Evolutionary conservation across 1,140 invertebrate species (phyloP).

Genomic region (Drosophila mojavensis): DNA sequence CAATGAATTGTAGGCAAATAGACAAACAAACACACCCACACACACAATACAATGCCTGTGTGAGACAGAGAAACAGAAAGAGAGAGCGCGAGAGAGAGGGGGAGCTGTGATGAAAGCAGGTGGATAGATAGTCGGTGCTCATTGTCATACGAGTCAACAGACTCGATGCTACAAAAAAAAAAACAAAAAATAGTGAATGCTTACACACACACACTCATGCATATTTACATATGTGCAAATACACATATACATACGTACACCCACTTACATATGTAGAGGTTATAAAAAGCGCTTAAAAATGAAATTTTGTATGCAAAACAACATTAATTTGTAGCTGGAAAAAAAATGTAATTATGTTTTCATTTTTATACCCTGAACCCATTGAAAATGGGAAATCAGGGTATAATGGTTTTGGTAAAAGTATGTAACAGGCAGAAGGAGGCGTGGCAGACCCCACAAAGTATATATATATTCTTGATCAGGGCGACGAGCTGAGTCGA

Average conservation of each 20-base stretch:
- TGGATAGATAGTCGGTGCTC: slow-evolving; percentile 11
- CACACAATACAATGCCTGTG: not conserved
- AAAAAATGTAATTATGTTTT: not conserved
- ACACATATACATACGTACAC: slow-evolving; percentile 2
- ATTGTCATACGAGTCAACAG: slow-evolving; percentile 7
- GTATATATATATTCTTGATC: too few relatives aligned
- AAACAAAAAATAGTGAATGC: not conserved
- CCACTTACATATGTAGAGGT: not conserved
- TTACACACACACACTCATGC: not conserved
- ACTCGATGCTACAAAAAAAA: not conserved
- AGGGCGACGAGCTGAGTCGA: too few relatives aligned
- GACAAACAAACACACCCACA: slow-evolving; percentile 3
- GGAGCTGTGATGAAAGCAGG: slow-evolving; percentile 3
- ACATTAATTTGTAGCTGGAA: not conserved
- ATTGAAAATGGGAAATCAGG: too few relatives aligned
- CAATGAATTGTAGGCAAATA: slow-evolving; percentile 29
- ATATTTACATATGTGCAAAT: not conserved
- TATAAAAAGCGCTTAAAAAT: not conserved
- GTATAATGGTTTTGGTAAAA: too few relatives aligned
- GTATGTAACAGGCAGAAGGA: too few relatives aligned
- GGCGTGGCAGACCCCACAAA: too few relatives aligned
- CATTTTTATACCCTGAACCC: too few relatives aligned
- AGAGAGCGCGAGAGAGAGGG: not conserved
- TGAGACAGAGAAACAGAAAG: not conserved
- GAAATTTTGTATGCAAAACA: slow-evolving; percentile 16